These are phyloP conservation scores for Catharus ustulatus DNA, from an alignment of 2,797 vertebrate species.

Conservation along the genomic window DNA sequence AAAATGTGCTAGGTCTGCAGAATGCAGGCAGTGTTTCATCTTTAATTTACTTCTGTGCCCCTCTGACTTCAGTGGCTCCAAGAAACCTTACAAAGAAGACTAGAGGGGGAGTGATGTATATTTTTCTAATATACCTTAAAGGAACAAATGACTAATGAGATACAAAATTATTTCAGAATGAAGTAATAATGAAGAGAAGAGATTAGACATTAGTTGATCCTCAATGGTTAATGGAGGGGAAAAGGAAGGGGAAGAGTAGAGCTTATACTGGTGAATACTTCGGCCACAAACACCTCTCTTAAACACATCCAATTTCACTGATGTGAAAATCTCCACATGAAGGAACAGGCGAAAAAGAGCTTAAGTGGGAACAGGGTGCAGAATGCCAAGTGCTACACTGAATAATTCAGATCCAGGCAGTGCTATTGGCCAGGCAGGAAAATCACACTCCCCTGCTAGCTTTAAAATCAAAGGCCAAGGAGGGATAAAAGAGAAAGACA, in stretches of 20 bases:
- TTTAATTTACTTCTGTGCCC: constrained; percentile 50
- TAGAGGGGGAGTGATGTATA: background rate
- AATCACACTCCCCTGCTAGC: constrained; percentile 66
- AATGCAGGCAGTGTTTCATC: background rate
- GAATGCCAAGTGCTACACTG: constrained; percentile 63
- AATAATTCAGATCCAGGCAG: constrained; percentile 56
- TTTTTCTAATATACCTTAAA: constrained; percentile 30
- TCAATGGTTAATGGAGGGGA: constrained; percentile 24
- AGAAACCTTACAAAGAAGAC: background rate
- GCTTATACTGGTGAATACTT: constrained; percentile 1
- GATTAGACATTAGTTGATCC: constrained; percentile 29
- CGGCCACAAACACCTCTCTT: constrained; percentile 43
- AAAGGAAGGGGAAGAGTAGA: background rate
- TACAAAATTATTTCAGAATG: constrained; percentile 30
- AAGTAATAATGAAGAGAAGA: constrained; percentile 36
- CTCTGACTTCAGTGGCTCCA: constrained; percentile 2
- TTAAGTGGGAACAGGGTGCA: constrained; percentile 59
- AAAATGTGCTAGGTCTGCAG: constrained; percentile 35
- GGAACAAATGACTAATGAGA: constrained; percentile 17
- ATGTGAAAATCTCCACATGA: constrained; percentile 70
- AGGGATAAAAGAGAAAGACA: constrained; percentile 53
- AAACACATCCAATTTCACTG: constrained; percentile 67
- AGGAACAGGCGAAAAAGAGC: constrained; percentile 57
- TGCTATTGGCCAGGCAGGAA: constrained; percentile 56
- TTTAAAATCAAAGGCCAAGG: constrained; percentile 57